Conservation (phyloP, 2,797 vertebrate species). For the Petrocephalus sullivani region DNA sequence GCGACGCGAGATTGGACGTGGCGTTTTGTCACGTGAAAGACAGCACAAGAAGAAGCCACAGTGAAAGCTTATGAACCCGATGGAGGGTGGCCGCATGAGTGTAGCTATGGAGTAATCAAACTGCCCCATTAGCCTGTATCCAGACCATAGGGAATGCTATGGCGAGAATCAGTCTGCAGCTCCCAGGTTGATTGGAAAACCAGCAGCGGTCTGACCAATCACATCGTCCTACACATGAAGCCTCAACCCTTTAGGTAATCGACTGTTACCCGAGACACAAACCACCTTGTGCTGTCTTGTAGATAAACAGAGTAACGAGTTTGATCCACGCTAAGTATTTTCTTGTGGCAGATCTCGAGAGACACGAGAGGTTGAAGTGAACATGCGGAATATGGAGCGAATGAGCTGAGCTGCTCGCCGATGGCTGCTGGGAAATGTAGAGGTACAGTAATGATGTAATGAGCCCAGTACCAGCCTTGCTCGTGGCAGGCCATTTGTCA, state of each 20-base stretch:
- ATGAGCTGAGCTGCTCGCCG: not conserved
- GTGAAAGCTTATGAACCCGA: not conserved
- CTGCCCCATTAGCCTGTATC: not conserved
- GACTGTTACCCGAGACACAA: not conserved
- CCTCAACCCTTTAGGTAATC: not conserved
- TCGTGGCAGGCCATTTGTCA: not conserved
- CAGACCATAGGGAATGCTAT: not conserved
- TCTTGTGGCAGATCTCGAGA: not conserved
- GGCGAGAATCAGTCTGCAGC: not conserved
- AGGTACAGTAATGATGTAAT: not conserved
- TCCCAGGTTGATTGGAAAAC: not conserved
- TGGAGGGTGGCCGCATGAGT: not conserved
- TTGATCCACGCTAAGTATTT: not conserved
- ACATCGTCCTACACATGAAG: not conserved
- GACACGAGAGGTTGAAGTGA: not conserved
- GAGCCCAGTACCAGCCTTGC: not conserved
- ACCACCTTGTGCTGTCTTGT: not conserved
- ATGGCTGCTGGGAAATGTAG: not conserved
- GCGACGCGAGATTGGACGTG: not conserved
- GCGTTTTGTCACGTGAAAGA: not conserved
- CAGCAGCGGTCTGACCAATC: not conserved
- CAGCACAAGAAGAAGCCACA: not conserved
- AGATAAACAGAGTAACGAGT: not conserved
- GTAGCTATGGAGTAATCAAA: not conserved
- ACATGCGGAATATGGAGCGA: not conserved